A percentile compares a stretch with the other conserved stretches of the same genome.
phyloP scores from a whole-genome alignment of 2,797 vertebrate genomes.

The Phoxinus dragarum region DNA sequence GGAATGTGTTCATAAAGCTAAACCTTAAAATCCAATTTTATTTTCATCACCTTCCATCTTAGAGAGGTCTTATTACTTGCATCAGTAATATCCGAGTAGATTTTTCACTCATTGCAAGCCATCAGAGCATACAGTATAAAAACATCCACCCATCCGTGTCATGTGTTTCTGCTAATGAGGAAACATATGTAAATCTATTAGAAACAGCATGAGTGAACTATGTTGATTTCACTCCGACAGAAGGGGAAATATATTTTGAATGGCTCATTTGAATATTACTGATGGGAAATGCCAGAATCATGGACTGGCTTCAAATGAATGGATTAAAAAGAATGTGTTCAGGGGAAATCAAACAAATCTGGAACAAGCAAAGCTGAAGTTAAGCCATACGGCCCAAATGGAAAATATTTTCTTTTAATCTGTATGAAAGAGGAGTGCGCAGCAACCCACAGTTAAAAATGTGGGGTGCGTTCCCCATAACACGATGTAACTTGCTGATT shows the following conservation, averaged over 20 bases:
- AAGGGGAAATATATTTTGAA: conserved; percentile 19
- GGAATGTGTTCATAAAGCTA: conserved; percentile 4
- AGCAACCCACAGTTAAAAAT: background rate
- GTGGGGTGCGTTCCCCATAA: background rate
- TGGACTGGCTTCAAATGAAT: conserved; percentile 52
- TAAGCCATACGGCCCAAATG: conserved; percentile 22
- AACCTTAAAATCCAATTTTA: conserved; percentile 29
- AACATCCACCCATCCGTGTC: conserved; percentile 15
- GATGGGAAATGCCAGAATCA: conserved; percentile 52
- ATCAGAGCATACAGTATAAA: conserved; percentile 13
- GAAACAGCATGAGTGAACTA: conserved; percentile 31
- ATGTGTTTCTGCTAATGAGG: conserved; percentile 32
- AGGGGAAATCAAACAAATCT: conserved; percentile 35
- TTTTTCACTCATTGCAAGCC: conserved; percentile 20
- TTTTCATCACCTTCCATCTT: conserved; percentile 22
- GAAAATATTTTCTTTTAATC: conserved; percentile 51
- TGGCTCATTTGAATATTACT: conserved; percentile 49
- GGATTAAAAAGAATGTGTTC: conserved; percentile 52
- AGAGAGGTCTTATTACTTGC: conserved; percentile 22
- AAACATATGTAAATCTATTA: conserved; percentile 37
- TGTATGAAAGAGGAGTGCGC: background rate
- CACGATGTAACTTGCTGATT: background rate
- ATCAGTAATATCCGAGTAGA: conserved; percentile 21
- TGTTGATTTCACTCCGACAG: conserved; percentile 30
- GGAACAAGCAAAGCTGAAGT: conserved; percentile 31